These are phyloP conservation scores for Heteromormyrus szaboi DNA, from an alignment of 2,797 vertebrate genomes.

Conservation along the genomic window DNA sequence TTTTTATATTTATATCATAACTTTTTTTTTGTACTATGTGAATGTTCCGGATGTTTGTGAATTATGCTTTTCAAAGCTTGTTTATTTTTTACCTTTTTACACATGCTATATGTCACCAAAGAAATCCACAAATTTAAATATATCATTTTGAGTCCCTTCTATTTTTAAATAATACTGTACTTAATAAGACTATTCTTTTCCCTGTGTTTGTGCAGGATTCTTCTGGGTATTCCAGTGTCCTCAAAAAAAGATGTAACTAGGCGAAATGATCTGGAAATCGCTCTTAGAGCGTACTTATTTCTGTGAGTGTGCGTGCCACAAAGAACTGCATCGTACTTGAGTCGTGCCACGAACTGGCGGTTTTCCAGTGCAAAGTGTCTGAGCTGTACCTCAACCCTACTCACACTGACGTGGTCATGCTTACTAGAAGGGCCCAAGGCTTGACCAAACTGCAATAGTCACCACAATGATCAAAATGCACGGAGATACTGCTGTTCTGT, in stretches of 20 bases:
- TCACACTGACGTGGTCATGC: neutral
- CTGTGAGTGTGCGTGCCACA: neutral
- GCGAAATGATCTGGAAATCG: neutral
- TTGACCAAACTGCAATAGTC: neutral
- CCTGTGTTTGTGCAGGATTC: neutral
- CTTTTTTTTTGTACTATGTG: slow-evolving; percentile 74
- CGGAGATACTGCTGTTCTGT: neutral
- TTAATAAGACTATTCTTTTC: neutral
- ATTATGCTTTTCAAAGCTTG: slow-evolving; percentile 43
- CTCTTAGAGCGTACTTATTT: neutral
- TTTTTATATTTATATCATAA: slow-evolving; percentile 71
- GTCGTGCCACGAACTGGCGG: neutral
- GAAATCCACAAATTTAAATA: slow-evolving; percentile 59
- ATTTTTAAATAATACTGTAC: slow-evolving; percentile 22
- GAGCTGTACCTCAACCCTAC: neutral
- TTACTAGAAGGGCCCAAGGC: neutral
- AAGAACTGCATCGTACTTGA: neutral
- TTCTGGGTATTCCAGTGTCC: neutral
- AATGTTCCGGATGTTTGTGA: slow-evolving; percentile 65
- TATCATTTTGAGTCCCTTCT: slow-evolving; percentile 28
- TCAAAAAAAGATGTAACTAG: neutral
- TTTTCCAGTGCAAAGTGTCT: neutral
- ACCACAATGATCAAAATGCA: neutral
- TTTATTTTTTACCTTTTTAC: slow-evolving; percentile 58
- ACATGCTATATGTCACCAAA: slow-evolving; percentile 76